Evolutionary conservation across 2,888 invertebrate genomes (phyloP).

Genomic region (Drosophila rubida): DNA sequence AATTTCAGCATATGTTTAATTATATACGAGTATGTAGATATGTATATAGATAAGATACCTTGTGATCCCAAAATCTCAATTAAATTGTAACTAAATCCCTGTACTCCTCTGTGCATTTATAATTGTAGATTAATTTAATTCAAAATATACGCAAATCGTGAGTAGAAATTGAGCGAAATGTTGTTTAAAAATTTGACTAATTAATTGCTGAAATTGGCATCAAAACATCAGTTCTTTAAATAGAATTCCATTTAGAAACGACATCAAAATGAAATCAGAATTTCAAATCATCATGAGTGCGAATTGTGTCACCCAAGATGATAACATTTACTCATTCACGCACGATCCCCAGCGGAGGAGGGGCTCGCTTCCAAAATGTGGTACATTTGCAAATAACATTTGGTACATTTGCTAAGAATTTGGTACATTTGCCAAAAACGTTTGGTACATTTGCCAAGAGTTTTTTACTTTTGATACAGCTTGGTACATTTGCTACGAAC

Average conservation of each 20-base stretch:
- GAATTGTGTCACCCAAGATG: background rate
- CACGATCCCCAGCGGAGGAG: no score
- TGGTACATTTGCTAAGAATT: no score
- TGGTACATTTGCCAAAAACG: no score
- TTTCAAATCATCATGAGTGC: no score
- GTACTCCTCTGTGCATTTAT: background rate
- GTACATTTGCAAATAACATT: no score
- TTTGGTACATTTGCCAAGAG: no score
- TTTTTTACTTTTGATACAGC: no score
- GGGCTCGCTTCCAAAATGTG: no score
- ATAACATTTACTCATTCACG: background rate
- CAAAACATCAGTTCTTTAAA: background rate
- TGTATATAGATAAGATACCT: background rate
- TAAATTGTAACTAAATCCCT: constrained; percentile 8
- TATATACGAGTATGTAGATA: background rate
- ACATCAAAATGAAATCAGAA: background rate
- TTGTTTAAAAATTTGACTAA: background rate
- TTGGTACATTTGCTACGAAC: no score
- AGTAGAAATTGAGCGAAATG: background rate
- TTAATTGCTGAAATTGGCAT: background rate
- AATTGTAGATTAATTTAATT: background rate
- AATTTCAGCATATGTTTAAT: background rate
- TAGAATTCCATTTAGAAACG: background rate
- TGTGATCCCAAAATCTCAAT: background rate
- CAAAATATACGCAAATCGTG: background rate